Evolutionary conservation across 2,888 invertebrate genomes (phyloP).

Genomic region (Ennomos quercinarius): DNA sequence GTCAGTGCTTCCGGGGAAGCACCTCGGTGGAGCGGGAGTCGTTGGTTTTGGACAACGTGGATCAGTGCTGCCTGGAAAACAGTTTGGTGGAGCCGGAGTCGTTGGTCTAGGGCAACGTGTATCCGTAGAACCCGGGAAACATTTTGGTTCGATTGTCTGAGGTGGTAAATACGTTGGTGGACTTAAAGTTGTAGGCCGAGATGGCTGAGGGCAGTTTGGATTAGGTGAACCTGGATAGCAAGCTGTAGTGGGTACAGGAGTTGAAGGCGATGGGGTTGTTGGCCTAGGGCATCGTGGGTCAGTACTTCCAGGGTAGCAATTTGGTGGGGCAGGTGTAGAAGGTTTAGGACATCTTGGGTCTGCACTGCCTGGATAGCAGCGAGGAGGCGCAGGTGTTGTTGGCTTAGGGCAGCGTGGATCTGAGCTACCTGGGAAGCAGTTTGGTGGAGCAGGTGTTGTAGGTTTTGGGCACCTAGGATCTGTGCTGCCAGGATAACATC

Average conservation of each 20-base stretch:
- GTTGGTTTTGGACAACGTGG: conserved; percentile 54
- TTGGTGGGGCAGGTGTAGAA: conserved; percentile 44
- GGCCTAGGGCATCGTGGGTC: conserved; percentile 54
- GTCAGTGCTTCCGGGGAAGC: conserved; percentile 60
- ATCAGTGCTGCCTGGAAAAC: conserved; percentile 43
- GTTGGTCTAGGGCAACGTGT: conserved; percentile 60
- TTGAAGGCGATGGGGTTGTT: conserved; percentile 45
- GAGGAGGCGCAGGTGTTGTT: conserved; percentile 36
- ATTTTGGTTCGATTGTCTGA: conserved; percentile 46
- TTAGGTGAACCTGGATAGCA: conserved; percentile 51
- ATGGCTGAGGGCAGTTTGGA: conserved; percentile 54
- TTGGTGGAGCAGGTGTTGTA: conserved; percentile 37
- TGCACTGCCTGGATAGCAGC: conserved; percentile 52
- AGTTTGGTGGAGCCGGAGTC: conserved; percentile 33
- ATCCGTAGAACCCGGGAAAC: conserved; percentile 52
- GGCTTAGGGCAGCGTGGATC: conserved; percentile 55
- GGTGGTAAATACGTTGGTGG: conserved; percentile 56
- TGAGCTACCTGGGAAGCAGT: conserved; percentile 26
- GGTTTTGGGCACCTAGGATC: conserved; percentile 53
- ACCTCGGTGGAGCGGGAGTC: conserved; percentile 49
- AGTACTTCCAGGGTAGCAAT: conserved; percentile 55
- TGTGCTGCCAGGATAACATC: conserved; percentile 58
- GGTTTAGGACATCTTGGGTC: conserved; percentile 56
- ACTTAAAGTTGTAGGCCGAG: conserved; percentile 43
- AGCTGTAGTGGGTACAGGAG: conserved; percentile 43